Evolutionary conservation across 2,113 vertebrate genomes (phyloP).

Genomic region (Festucalex cinctus): DNA sequence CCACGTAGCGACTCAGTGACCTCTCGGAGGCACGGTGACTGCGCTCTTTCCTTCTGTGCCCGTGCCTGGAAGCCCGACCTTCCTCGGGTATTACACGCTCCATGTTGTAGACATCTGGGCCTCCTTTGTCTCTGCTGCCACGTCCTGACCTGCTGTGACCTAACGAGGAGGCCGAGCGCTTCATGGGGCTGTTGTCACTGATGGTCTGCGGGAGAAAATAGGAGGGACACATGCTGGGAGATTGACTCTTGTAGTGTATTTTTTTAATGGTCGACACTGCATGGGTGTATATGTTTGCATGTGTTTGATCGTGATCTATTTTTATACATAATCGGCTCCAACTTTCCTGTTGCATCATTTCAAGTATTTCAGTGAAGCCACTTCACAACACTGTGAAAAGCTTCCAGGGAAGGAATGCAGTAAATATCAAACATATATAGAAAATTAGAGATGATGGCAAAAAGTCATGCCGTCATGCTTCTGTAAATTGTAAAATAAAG

Average conservation of each 20-base stretch:
- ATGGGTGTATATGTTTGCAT: slow-evolving; percentile 7
- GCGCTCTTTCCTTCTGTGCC: slow-evolving; percentile 82
- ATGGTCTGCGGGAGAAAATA: slow-evolving; percentile 76
- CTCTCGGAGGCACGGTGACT: slow-evolving; percentile 83
- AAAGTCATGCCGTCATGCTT: slow-evolving; percentile 66
- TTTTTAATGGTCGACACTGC: neutral
- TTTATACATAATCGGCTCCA: neutral
- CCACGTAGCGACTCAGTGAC: slow-evolving; percentile 84
- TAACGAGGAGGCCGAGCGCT: slow-evolving; percentile 85
- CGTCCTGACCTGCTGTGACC: slow-evolving; percentile 79
- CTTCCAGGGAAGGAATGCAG: slow-evolving; percentile 17
- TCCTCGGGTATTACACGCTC: slow-evolving; percentile 82
- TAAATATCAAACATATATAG: slow-evolving; percentile 16
- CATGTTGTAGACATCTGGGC: slow-evolving; percentile 81
- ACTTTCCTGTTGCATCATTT: neutral
- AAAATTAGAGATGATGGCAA: slow-evolving; percentile 44
- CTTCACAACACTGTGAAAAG: slow-evolving; percentile 8
- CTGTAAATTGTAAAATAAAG: slow-evolving; percentile 36
- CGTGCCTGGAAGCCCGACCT: slow-evolving; percentile 74
- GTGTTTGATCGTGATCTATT: slow-evolving; percentile 2
- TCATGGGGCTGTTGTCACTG: slow-evolving; percentile 88
- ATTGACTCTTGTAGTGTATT: slow-evolving; percentile 4
- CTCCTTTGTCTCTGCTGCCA: slow-evolving; percentile 66
- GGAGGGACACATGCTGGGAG: slow-evolving; percentile 30
- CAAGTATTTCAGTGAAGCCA: slow-evolving; percentile 28